These are phyloP conservation scores for Salvator merianae DNA, from an alignment of 2,113 vertebrate genomes.

Conservation along the genomic window DNA sequence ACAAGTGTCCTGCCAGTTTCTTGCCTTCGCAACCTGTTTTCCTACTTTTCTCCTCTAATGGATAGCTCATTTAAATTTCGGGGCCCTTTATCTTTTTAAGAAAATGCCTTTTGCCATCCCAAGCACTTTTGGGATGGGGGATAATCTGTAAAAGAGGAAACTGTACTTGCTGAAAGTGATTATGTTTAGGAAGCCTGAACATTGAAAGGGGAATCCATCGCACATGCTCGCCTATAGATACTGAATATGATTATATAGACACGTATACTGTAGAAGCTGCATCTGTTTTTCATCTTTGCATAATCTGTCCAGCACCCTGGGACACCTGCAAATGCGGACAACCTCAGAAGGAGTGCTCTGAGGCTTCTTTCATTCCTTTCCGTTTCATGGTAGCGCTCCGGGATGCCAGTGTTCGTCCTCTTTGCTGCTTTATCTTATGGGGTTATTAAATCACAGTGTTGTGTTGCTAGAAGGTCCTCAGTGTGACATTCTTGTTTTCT, in stretches of 20 bases:
- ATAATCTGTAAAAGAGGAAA: not conserved
- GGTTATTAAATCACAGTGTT: slow-evolving; percentile 16
- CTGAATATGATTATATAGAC: not conserved
- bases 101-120: not conserved
- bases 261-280: not conserved
- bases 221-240: not conserved
- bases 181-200: not conserved
- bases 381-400: not conserved
- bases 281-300: not conserved
- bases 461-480: not conserved
- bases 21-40: no score
- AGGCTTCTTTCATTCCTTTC: not conserved
- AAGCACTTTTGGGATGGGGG: not conserved
- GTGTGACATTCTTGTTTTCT: not conserved
- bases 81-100: not conserved
- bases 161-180: not conserved
- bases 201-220: not conserved
- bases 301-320: not conserved
- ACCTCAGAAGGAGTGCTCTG: not conserved
- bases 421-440: not conserved
- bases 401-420: not conserved
- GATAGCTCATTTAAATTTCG: not conserved
- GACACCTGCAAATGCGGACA: not conserved
- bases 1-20: not conserved
- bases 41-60: not conserved